These are phyloP conservation scores for Marronus borbonicus DNA, from an alignment of 2,888 invertebrate genomes.

Conservation along the genomic window DNA sequence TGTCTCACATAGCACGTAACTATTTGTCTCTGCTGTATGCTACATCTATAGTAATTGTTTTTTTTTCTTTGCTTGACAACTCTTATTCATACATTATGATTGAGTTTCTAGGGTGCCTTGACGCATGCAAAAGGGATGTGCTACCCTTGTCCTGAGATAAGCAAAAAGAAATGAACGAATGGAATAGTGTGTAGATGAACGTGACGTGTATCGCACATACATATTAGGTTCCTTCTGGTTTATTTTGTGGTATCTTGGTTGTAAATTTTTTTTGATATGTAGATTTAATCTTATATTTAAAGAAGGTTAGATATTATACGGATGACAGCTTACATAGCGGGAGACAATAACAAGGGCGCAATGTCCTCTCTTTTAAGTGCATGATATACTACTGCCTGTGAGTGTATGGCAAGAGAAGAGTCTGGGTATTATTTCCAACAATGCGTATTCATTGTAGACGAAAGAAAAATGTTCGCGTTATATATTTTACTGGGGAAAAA, in stretches of 20 bases:
- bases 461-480: slow-evolving; percentile 40
- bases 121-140: background rate
- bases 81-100: slow-evolving; percentile 28
- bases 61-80: slow-evolving; percentile 12
- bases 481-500: slow-evolving; percentile 29
- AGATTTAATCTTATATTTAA: slow-evolving; percentile 49
- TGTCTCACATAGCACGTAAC: background rate
- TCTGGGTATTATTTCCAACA: slow-evolving; percentile 45
- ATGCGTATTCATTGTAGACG: slow-evolving; percentile 42
- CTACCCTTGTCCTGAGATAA: slow-evolving; percentile 20
- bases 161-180: slow-evolving; percentile 5
- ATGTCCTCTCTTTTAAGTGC: slow-evolving; percentile 40
- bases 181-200: slow-evolving; percentile 17
- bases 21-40: background rate
- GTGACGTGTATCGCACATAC: slow-evolving; percentile 27
- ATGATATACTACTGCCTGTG: slow-evolving; percentile 35
- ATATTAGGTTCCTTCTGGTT: slow-evolving; percentile 4
- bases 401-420: slow-evolving; percentile 4
- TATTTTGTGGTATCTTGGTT: slow-evolving; percentile 38
- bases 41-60: background rate
- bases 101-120: slow-evolving; percentile 19
- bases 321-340: slow-evolving; percentile 41
- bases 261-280: slow-evolving; percentile 48
- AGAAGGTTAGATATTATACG: slow-evolving; percentile 43
- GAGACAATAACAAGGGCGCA: slow-evolving; percentile 35